phyloP scores from a whole-genome alignment of 2,113 vertebrate species.

The Pomatorhinus ruficollis region DNA sequence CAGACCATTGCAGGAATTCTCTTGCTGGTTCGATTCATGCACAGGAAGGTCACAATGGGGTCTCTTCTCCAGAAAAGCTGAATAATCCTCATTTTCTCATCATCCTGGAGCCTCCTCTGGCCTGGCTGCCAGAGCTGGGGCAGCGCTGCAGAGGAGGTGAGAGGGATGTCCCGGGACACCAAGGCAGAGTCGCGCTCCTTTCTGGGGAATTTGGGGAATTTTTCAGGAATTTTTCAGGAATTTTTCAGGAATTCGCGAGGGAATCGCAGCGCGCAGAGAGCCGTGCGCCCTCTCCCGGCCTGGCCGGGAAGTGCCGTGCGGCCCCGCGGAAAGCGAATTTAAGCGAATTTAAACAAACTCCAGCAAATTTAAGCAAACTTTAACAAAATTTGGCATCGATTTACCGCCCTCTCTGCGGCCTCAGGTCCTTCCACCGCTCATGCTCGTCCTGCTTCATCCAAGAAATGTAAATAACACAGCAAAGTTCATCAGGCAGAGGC shows the following conservation, averaged over 20 bases:
- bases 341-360: background rate
- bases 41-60: background rate
- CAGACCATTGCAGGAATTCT: background rate
- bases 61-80: background rate
- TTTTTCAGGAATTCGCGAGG: background rate
- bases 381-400: fast-evolving
- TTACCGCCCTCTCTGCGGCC: background rate
- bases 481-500: background rate
- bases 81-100: background rate
- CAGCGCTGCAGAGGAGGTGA: fast-evolving
- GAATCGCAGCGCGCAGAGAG: background rate
- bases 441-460: background rate
- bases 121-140: background rate
- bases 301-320: fast-evolving
- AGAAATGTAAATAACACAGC: fast-evolving
- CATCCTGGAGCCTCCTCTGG: background rate
- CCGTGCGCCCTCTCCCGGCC: conserved; percentile 25
- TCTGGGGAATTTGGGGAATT: background rate
- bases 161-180: background rate
- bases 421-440: too few species aligned
- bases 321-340: fast-evolving
- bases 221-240: background rate
- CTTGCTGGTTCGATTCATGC: background rate
- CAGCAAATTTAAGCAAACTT: background rate
- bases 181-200: fast-evolving